Evolutionary conservation across 2,888 invertebrate species (phyloP), one percentile per base, ranked within the genome.

Genomic region (Frankliniella intonsa): DNA sequence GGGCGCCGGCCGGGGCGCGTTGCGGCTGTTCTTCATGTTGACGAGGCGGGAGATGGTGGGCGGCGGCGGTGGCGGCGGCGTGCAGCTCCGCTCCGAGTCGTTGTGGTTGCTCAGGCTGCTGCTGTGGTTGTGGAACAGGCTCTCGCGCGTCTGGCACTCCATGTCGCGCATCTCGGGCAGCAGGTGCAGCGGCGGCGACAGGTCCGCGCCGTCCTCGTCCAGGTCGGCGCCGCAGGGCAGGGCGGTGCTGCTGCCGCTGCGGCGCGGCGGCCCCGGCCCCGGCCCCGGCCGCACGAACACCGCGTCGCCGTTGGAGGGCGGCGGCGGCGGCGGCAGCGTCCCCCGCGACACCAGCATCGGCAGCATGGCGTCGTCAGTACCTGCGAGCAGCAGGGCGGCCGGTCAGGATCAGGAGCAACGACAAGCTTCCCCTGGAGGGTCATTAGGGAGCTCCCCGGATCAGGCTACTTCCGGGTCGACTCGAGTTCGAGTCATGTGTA

Each of bases 81-180:
- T 84, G 83, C 83, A 85, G 83, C 82, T 85, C 83, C 83, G 84
- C 82, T 82, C 84, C 79, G 84, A 83, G 80, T 82, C 51, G 81
- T 81, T 65, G 83, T 82, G 79, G 85, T 84, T 82, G 85, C 84
- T 76, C 84, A 82, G 83, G 84, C 80, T 50, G 80, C 49, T 83
- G 83, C 82, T n/a, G 82, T 82, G 25, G 80, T 82, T 84, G 50
- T 85, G 85, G 86, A 94, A 94, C 55, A 94, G 88, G 86, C 94
- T 94, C 87, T 94, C 95, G 85, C 95, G 90, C 0, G 96, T 96
- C 87, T 96, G 96, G 87, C 95, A 96, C 82, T 92, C 93, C 87
- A 91, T 93, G 87, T 94, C 93, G 85, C 92, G 91, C 91, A 92
- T 93, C 86, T 92, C 92, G 3, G 90, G 90, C 82, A 89, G 84